Percentiles rank a stretch among this genome's conserved stretches.
phyloP scores from a whole-genome alignment of 2,888 invertebrate genomes.

The Trisateles emortualis region DNA sequence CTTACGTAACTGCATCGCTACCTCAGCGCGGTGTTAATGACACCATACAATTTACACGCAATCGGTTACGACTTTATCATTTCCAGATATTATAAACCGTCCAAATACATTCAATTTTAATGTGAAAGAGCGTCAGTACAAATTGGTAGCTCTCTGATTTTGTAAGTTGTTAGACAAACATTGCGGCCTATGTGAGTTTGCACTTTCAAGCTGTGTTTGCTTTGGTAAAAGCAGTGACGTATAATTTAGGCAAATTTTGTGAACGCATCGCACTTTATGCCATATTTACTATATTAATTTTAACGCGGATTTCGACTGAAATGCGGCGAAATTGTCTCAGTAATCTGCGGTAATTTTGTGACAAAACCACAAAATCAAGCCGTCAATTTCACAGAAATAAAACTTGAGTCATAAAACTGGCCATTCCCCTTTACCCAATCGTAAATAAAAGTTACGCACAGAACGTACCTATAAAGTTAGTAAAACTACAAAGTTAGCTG shows the following conservation, averaged over 20 bases:
- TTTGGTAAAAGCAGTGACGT: conserved; percentile 55
- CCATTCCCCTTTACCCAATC: conserved; percentile 28
- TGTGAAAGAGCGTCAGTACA: conserved; percentile 41
- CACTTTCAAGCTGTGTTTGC: conserved; percentile 56
- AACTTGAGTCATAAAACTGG: conserved; percentile 38
- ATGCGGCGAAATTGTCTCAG: conserved; percentile 5
- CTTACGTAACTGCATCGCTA: conserved; percentile 47
- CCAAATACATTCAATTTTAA: conserved; percentile 52
- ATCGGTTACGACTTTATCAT: conserved; percentile 46
- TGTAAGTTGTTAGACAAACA: conserved; percentile 53
- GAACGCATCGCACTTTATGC: conserved; percentile 15
- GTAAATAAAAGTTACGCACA: conserved; percentile 26
- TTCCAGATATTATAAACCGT: conserved; percentile 40
- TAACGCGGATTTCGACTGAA: conserved; percentile 21
- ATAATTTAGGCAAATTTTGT: conserved; percentile 33
- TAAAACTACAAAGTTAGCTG: conserved; percentile 21
- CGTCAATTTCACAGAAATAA: conserved; percentile 36
- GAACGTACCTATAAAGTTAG: conserved; percentile 17
- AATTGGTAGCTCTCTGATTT: conserved; percentile 49
- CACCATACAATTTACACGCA: conserved; percentile 30
- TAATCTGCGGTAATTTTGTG: conserved; percentile 18
- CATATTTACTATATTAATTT: conserved; percentile 31
- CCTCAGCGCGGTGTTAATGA: conserved; percentile 20
- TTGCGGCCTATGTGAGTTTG: conserved; percentile 44
- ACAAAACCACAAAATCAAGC: conserved; percentile 34